A percentile compares a stretch with the other conserved stretches of the same genome.
Conservation (phyloP, 2,113 vertebrate genomes). For the Chrysochloris asiatica region DNA sequence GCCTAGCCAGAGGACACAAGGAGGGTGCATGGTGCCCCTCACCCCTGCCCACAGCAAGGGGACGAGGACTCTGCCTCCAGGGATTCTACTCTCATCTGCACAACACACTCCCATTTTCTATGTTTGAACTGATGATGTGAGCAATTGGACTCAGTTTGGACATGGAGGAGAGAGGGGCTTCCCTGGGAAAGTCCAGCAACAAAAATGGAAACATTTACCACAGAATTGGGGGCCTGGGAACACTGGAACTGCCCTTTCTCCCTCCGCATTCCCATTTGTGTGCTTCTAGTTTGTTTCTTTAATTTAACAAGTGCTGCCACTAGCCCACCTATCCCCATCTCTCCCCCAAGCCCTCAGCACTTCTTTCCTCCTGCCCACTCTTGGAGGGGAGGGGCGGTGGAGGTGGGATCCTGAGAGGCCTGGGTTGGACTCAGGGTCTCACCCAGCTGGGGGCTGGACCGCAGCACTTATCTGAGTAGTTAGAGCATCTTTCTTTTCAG, state of each 20-base stretch:
- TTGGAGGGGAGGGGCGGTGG: neutral
- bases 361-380: slow-evolving; percentile 17
- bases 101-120: slow-evolving; percentile 42
- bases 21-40: slow-evolving; percentile 62
- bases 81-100: slow-evolving; percentile 37
- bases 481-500: slow-evolving; percentile 87
- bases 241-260: slow-evolving; percentile 56
- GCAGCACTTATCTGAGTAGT: slow-evolving; percentile 72
- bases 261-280: slow-evolving; percentile 52
- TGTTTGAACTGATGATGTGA: slow-evolving; percentile 46
- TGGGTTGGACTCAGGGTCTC: slow-evolving; percentile 60
- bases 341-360: slow-evolving; percentile 25
- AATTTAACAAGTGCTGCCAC: slow-evolving; percentile 75
- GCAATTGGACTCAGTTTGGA: slow-evolving; percentile 59
- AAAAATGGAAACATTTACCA: slow-evolving; percentile 23
- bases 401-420: slow-evolving; percentile 48
- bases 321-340: slow-evolving; percentile 20
- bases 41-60: slow-evolving; percentile 31
- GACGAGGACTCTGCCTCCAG: slow-evolving; percentile 56
- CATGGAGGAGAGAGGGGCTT: slow-evolving; percentile 58
- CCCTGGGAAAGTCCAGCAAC: slow-evolving; percentile 60
- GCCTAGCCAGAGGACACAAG: slow-evolving; percentile 62
- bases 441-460: slow-evolving; percentile 26
- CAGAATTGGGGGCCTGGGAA: slow-evolving; percentile 46
- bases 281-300: slow-evolving; percentile 76